These are phyloP conservation scores for Halictus quadricinctus DNA, from an alignment of 2,888 invertebrate genomes.

Conservation along the genomic window DNA sequence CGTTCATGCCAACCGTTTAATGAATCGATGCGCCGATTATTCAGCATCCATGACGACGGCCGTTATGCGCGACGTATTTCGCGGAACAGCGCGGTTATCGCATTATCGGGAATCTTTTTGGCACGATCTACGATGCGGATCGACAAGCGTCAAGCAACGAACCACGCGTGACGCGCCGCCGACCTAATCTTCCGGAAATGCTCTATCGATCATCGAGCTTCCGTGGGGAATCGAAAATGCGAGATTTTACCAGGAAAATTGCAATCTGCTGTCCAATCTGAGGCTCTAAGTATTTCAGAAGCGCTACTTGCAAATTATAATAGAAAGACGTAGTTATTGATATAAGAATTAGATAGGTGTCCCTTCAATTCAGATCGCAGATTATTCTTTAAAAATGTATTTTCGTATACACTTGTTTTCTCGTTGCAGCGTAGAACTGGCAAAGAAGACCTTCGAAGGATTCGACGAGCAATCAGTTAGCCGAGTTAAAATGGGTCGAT, in stretches of 20 bases:
- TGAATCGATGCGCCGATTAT: conserved; percentile 29
- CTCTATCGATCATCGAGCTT: not conserved
- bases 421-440: not conserved
- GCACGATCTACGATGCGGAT: conserved; percentile 6
- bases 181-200: not conserved
- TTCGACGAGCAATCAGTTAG: not conserved
- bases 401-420: not conserved
- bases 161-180: not conserved
- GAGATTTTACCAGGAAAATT: not conserved
- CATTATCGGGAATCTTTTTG: not conserved
- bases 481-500: not conserved
- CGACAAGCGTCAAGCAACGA: not conserved
- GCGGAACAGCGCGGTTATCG: not conserved
- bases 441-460: not conserved
- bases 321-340: too few species aligned
- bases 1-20: not conserved
- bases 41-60: conserved; percentile 9
- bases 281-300: not conserved
- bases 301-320: too few species aligned
- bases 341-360: too few species aligned
- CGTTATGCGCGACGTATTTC: not conserved
- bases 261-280: not conserved
- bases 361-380: too few species aligned
- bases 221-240: not conserved
- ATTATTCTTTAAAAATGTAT: not conserved